These are phyloP conservation scores for Phymastichus coffea DNA, from an alignment of 1,140 invertebrate species.

Conservation along the genomic window DNA sequence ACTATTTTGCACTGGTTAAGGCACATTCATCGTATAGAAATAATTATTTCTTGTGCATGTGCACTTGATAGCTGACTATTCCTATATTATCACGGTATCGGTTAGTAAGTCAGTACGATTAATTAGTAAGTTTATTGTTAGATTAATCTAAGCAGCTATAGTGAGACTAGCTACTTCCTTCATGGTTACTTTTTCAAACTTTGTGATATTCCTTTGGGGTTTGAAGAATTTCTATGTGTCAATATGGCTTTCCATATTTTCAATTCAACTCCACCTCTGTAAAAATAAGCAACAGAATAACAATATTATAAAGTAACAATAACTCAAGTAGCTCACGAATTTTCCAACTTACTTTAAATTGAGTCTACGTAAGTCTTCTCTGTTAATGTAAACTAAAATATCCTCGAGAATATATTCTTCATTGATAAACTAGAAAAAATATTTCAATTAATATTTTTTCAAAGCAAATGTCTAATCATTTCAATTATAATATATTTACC, in stretches of 20 bases:
- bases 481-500: constrained; percentile 39
- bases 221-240: constrained; percentile 43
- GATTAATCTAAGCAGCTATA: not conserved
- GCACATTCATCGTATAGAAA: constrained; percentile 15
- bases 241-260: constrained; percentile 62
- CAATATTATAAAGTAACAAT: constrained; percentile 2
- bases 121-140: constrained; percentile 12
- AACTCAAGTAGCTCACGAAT: too few relatives aligned
- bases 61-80: not conserved
- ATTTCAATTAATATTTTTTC: not conserved
- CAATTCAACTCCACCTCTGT: constrained; percentile 62
- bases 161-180: not conserved
- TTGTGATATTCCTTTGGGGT: too few relatives aligned
- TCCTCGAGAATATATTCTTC: constrained; percentile 81
- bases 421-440: constrained; percentile 61
- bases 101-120: constrained; percentile 14
- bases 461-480: constrained; percentile 37
- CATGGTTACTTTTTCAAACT: not conserved
- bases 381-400: constrained; percentile 70
- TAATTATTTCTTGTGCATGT: not conserved
- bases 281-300: constrained; percentile 28
- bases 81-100: not conserved
- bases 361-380: constrained; percentile 74
- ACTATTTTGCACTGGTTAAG: constrained; percentile 23
- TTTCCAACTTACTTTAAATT: constrained; percentile 67